These are phyloP conservation scores for Scaptodrosophila latifasciaeformis DNA, from an alignment of 2,888 invertebrate species.

Conservation along the genomic window DNA sequence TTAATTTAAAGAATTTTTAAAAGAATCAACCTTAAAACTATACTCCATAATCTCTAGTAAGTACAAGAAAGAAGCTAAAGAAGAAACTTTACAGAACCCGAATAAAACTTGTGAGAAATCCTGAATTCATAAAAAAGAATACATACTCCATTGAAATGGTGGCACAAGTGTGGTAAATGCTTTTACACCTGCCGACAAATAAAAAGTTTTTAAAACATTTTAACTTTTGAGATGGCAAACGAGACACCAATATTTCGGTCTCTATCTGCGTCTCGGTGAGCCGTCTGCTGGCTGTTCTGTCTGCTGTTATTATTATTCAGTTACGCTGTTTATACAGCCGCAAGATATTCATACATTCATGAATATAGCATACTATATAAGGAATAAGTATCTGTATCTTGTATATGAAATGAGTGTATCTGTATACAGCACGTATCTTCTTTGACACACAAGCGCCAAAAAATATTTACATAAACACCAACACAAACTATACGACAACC, in stretches of 20 bases:
- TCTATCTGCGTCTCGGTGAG: neutral
- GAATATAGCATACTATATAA: constrained; percentile 59
- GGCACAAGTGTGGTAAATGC: neutral
- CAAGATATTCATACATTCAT: constrained; percentile 63
- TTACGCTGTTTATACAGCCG: constrained; percentile 61
- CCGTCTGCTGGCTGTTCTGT: neutral
- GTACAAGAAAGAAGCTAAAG: too few relatives aligned
- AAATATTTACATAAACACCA: constrained; percentile 48
- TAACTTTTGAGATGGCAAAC: neutral
- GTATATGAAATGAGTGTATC: neutral
- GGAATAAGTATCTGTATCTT: constrained; percentile 21
- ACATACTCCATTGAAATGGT: constrained; percentile 7
- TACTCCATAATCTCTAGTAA: too few relatives aligned
- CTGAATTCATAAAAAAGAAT: neutral
- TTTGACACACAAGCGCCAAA: constrained; percentile 45
- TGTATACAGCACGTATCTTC: constrained; percentile 50
- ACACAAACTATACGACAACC: constrained; percentile 19
- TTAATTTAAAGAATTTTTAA: too few relatives aligned
- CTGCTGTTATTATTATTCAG: constrained; percentile 60
- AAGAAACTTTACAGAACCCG: too few relatives aligned
- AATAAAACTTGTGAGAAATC: too few relatives aligned
- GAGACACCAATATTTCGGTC: too few relatives aligned
- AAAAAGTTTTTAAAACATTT: constrained; percentile 43
- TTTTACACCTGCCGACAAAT: neutral
- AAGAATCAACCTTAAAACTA: too few relatives aligned